These are phyloP conservation scores for Leptosomus discolor DNA, from an alignment of 2,113 vertebrate species.

Conservation along the genomic window DNA sequence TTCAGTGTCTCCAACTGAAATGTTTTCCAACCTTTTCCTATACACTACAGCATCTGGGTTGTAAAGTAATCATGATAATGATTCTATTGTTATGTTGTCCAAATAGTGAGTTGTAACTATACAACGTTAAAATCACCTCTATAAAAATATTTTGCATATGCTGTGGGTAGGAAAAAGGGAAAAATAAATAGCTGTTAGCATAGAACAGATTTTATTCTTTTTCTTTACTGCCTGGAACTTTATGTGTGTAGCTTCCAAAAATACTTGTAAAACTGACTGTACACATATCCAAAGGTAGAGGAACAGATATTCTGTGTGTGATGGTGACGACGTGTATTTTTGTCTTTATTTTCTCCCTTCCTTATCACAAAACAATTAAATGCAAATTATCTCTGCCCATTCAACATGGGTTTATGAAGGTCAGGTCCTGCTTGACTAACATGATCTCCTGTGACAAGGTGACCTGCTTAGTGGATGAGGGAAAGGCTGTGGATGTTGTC, in stretches of 20 bases:
- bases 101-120: neutral
- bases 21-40: neutral
- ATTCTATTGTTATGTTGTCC: neutral
- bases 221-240: neutral
- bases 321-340: neutral
- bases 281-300: neutral
- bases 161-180: neutral
- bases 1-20: neutral
- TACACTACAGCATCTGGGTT: neutral
- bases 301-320: neutral
- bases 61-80: neutral
- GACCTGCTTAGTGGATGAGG: neutral
- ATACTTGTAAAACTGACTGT: neutral
- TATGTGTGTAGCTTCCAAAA: neutral
- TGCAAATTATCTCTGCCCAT: neutral
- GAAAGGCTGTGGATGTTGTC: neutral
- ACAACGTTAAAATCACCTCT: neutral
- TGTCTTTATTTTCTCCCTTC: neutral
- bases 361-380: neutral
- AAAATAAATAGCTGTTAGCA: neutral
- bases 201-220: neutral
- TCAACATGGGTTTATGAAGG: neutral
- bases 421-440: neutral
- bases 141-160: neutral
- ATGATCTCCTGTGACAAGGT: neutral